Evolutionary conservation across 2,888 invertebrate species (phyloP), one percentile per base, ranked within the genome.

Genomic region (Clivina fossor): DNA sequence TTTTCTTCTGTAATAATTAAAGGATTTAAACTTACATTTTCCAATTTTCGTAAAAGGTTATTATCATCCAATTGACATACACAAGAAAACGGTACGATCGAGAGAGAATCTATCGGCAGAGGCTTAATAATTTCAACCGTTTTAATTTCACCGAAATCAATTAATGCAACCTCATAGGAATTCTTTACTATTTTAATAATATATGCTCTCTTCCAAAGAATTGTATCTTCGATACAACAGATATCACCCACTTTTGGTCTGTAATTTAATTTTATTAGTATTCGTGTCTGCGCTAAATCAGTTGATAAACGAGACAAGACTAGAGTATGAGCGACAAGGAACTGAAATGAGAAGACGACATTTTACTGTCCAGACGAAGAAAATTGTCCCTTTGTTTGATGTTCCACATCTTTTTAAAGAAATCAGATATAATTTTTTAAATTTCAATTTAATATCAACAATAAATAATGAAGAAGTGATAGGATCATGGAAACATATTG

Each of bases 391-490:
- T n/a, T n/a, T 32, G 5, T 32, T 32, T n/a, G 32, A 32, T 32
- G 32, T 32, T 4, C 32, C 32, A n/a, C 32, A 32, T 32, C 32
- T 32, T n/a, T 32, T 32, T n/a, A 32, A 32, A n/a, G 32, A 13
- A 4, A 4, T 32, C 4, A 4, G 32, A 32, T 11, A 32, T 32
- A 32, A 32, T n/a, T n/a, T 32, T 4, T n/a, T 32, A 7, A 4
- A n/a, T 3, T 11, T 11, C 9, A n/a, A 32, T n/a, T 32, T 32
- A n/a, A 4, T 11, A 32, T 32, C 11, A n/a, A 32, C 7, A 4
- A 32, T 32, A 32, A 4, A 32, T n/a, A 13, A 9, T 7, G 9
- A 9, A 26, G 9, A 5, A 7, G 5, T 32, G n/a, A 32, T 13
- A 4, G 32, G 11, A 32, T 11, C 4, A n/a, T 32, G 32, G 32